Evolutionary conservation across 2,113 vertebrate genomes (phyloP).

Genomic region (Neotoma lepida): DNA sequence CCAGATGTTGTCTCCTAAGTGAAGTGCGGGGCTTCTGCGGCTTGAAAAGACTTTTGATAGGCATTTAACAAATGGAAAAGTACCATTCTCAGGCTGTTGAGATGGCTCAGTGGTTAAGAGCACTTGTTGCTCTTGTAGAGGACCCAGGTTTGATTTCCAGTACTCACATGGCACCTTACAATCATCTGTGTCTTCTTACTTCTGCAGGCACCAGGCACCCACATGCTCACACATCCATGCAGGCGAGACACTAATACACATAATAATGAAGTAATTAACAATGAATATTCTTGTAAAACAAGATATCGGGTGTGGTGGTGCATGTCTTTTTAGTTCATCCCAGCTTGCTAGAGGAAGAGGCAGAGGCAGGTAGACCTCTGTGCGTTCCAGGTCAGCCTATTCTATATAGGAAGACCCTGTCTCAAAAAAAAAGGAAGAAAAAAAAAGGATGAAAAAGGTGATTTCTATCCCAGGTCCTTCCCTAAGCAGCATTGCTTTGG

Average conservation of each 20-base stretch:
- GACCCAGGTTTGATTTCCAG: not conserved
- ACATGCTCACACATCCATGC: too few relatives aligned
- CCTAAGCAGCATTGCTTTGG: not conserved
- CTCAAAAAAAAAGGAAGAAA: not conserved
- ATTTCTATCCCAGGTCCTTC: not conserved
- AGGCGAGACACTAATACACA: not conserved
- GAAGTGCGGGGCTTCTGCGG: not conserved
- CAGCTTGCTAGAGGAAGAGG: not conserved
- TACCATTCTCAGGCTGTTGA: not conserved
- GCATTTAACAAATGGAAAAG: slow-evolving; percentile 21
- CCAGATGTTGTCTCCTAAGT: not conserved
- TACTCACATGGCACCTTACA: not conserved
- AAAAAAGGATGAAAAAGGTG: not conserved
- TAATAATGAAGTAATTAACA: not conserved
- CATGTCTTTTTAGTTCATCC: not conserved
- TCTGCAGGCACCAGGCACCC: not conserved
- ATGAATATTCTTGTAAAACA: slow-evolving; percentile 37
- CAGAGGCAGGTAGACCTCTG: not conserved
- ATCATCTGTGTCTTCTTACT: not conserved
- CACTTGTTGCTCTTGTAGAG: not conserved
- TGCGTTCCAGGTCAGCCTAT: not conserved
- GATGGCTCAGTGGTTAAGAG: not conserved
- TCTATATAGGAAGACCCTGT: not conserved
- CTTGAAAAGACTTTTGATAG: not conserved
- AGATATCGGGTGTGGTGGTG: not conserved